Conservation (phyloP, 2,888 invertebrate genomes). For the Cephonodes hylas region DNA sequence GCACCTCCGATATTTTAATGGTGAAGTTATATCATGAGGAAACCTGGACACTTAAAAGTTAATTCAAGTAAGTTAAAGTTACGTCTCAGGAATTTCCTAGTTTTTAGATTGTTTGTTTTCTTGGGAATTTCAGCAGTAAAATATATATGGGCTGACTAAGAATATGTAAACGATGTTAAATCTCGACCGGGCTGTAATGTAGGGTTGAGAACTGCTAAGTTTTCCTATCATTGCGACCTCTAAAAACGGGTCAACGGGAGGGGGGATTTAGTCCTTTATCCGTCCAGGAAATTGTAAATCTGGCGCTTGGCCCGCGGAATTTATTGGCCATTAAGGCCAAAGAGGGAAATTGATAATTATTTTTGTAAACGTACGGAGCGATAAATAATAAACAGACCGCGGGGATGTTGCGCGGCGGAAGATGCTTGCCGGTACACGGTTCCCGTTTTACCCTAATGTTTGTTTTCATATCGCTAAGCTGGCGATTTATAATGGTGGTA, state of each 20-base stretch:
- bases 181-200: neutral
- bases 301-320: slow-evolving; percentile 41
- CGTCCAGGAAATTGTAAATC: slow-evolving; percentile 56
- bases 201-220: slow-evolving; percentile 40
- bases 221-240: slow-evolving; percentile 40
- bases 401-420: neutral
- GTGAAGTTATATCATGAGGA: too few relatives aligned
- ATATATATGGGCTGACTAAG: too few relatives aligned
- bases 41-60: too few relatives aligned
- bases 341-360: slow-evolving; percentile 51
- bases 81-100: too few relatives aligned
- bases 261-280: neutral
- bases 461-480: neutral
- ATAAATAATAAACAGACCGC: neutral
- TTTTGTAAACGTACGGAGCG: slow-evolving; percentile 25
- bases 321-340: slow-evolving; percentile 49
- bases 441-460: neutral
- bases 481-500: neutral
- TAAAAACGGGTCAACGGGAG: too few relatives aligned
- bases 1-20: too few relatives aligned
- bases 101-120: too few relatives aligned
- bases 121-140: too few relatives aligned
- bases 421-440: neutral
- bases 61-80: too few relatives aligned
- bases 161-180: neutral